Percentiles rank a stretch among this genome's conserved stretches.
These are phyloP conservation scores for Danionella cerebrum DNA, from an alignment of 2,113 vertebrate species.

Conservation along the genomic window DNA sequence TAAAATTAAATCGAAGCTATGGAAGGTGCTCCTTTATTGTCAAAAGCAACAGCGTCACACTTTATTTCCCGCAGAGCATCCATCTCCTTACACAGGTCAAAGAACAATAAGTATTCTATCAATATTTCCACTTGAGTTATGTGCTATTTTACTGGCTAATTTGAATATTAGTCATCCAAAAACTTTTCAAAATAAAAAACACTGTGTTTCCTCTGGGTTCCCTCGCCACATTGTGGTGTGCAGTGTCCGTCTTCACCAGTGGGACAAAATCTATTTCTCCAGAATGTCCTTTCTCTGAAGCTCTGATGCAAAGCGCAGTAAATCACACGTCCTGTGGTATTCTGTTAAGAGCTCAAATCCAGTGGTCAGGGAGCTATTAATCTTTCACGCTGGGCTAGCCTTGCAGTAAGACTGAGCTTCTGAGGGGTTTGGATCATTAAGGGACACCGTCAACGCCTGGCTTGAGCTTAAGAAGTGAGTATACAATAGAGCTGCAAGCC, in stretches of 20 bases:
- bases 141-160: neutral
- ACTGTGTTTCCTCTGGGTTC: constrained; percentile 34
- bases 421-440: constrained; percentile 6
- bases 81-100: neutral
- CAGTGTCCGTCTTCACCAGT: constrained; percentile 28
- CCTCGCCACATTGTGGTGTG: constrained; percentile 22
- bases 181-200: constrained; percentile 5
- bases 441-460: neutral
- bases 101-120: neutral
- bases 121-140: neutral
- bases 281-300: constrained; percentile 29
- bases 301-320: constrained; percentile 23
- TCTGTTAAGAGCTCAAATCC: neutral
- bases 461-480: constrained; percentile 2
- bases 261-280: constrained; percentile 30
- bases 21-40: neutral
- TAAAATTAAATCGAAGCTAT: neutral
- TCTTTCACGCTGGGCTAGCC: constrained; percentile 28
- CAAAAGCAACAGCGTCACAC: neutral
- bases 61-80: neutral
- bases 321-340: constrained; percentile 30
- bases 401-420: constrained; percentile 11
- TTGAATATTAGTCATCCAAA: neutral
- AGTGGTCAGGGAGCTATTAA: constrained; percentile 14
- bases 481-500: neutral